Percentiles rank a stretch among this genome's conserved stretches.
These are phyloP conservation scores for Aldabrachelys gigantea DNA, from an alignment of 2,113 vertebrate genomes.

Conservation along the genomic window DNA sequence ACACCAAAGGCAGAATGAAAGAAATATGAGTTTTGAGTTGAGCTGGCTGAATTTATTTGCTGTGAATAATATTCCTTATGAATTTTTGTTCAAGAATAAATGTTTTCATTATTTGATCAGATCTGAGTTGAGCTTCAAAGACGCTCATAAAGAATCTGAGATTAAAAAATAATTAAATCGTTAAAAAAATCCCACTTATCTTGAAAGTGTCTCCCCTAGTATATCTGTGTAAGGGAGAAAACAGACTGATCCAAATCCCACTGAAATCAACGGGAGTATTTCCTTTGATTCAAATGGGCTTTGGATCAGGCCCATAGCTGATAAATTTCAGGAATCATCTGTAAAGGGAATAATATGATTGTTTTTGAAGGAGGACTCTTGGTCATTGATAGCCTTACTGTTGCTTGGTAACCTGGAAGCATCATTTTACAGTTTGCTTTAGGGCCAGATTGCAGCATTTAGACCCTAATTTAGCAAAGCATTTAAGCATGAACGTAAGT, in stretches of 20 bases:
- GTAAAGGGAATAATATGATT: not conserved
- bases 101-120: not conserved
- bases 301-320: not conserved
- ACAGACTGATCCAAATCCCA: not conserved
- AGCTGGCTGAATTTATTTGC: not conserved
- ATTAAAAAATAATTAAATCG: not conserved
- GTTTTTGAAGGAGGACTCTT: not conserved
- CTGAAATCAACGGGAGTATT: not conserved
- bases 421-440: not conserved
- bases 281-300: not conserved
- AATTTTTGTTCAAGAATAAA: not conserved
- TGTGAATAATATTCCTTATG: not conserved
- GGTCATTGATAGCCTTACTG: not conserved
- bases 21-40: not conserved
- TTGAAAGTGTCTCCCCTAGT: not conserved
- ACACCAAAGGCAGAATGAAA: not conserved
- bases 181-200: not conserved
- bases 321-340: not conserved
- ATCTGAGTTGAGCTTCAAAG: not conserved
- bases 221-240: not conserved
- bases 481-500: too few species aligned
- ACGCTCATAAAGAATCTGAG: not conserved
- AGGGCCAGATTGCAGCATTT: too few species aligned
- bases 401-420: not conserved
- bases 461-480: too few species aligned